A percentile compares a stretch with the other conserved stretches of the same genome.
phyloP scores from a whole-genome alignment of 2,797 vertebrate species.

The Fistularia commersonii region DNA sequence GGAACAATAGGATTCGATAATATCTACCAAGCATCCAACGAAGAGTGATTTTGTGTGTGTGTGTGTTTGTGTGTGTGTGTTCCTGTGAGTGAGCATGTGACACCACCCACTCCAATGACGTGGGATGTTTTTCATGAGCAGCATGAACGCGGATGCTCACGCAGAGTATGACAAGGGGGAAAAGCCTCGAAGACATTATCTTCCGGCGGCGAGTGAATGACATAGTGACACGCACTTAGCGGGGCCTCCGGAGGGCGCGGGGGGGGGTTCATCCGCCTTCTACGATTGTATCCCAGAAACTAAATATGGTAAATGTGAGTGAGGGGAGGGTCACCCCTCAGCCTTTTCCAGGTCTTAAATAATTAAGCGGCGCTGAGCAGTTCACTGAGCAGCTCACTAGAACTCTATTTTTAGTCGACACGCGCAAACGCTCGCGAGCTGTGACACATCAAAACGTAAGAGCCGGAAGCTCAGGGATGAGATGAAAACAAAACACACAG shows the following conservation, averaged over 20 bases:
- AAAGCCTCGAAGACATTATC: slow-evolving; percentile 41
- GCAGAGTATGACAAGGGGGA: slow-evolving; percentile 23
- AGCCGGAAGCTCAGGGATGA: slow-evolving; percentile 18
- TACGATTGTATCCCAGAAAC: slow-evolving; percentile 40
- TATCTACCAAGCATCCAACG: no score
- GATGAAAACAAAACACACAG: slow-evolving; percentile 8
- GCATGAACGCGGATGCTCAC: slow-evolving; percentile 8
- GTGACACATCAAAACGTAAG: slow-evolving; percentile 53
- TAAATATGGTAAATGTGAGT: slow-evolving; percentile 19
- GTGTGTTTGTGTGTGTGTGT: neutral
- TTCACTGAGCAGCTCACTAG: slow-evolving; percentile 60
- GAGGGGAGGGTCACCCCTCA: slow-evolving; percentile 34
- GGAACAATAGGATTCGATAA: no score
- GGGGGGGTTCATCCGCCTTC: slow-evolving; percentile 36
- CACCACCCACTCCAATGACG: slow-evolving; percentile 36
- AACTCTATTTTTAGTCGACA: slow-evolving; percentile 60
- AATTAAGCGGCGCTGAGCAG: slow-evolving; percentile 69
- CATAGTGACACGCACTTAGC: slow-evolving; percentile 58
- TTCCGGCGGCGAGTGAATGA: slow-evolving; percentile 43
- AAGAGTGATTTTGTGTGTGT: no score
- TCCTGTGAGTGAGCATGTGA: slow-evolving; percentile 25
- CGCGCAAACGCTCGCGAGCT: slow-evolving; percentile 36
- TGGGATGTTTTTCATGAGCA: slow-evolving; percentile 34
- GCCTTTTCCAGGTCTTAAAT: slow-evolving; percentile 71
- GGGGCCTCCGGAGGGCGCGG: slow-evolving; percentile 41